phyloP scores from a whole-genome alignment of 1,140 invertebrate genomes.

The Pentalonia nigronervosa region DNA sequence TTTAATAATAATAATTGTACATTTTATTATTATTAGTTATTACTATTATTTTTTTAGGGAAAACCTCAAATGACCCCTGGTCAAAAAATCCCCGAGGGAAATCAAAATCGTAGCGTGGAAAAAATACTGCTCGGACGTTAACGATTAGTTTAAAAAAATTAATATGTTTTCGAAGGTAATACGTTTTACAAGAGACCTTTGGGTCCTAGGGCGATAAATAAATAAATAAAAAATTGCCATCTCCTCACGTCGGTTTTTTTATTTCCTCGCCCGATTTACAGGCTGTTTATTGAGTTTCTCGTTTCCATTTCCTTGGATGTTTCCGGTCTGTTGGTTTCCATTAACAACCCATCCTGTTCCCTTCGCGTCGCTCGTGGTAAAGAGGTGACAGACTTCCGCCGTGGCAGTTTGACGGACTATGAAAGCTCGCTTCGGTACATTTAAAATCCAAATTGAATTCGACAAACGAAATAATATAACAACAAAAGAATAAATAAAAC shows the following conservation, averaged over 20 bases:
- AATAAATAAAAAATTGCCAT: constrained; percentile 26
- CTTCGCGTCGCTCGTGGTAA: neutral
- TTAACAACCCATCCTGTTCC: constrained; percentile 22
- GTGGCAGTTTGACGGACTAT: constrained; percentile 24
- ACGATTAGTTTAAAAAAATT: constrained; percentile 26
- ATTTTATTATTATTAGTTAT: neutral
- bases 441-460: constrained; percentile 40
- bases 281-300: constrained; percentile 54
- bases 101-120: neutral
- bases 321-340: constrained; percentile 52
- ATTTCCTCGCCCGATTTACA: constrained; percentile 34
- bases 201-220: constrained; percentile 17
- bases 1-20: constrained; percentile 24
- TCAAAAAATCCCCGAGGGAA: constrained; percentile 45
- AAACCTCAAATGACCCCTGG: constrained; percentile 34
- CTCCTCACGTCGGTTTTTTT: constrained; percentile 12
- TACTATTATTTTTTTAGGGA: neutral
- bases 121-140: constrained; percentile 2
- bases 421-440: constrained; percentile 45
- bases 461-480: neutral
- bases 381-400: constrained; percentile 50
- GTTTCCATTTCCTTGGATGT: constrained; percentile 51
- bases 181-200: constrained; percentile 6
- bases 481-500: neutral
- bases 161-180: constrained; percentile 15